phyloP scores from a whole-genome alignment of 1,140 invertebrate genomes.

The Armadillidium nasatum region DNA sequence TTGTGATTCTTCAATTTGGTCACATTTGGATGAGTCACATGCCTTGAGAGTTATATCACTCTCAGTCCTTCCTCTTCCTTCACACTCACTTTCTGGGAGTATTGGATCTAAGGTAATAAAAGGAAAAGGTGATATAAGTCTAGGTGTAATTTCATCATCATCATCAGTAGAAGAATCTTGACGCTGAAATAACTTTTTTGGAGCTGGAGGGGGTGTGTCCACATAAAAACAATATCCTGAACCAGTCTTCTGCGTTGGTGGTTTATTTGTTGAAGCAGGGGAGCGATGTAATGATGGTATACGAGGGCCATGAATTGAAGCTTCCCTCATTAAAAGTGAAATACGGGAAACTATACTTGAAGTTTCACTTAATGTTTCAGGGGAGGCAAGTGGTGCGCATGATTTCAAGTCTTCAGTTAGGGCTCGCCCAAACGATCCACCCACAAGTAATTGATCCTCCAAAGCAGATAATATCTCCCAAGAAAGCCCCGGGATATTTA shows the following conservation, averaged over 20 bases:
- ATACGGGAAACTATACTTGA: constrained; percentile 55
- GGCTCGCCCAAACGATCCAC: constrained; percentile 28
- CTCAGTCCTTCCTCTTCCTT: constrained; percentile 23
- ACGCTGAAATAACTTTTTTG: constrained; percentile 23
- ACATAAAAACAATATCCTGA: constrained; percentile 43
- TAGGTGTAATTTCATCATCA: constrained; percentile 29
- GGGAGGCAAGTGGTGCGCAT: constrained; percentile 73
- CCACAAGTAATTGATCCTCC: constrained; percentile 44
- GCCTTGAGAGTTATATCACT: not conserved
- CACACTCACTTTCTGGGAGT: constrained; percentile 22
- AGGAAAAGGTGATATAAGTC: constrained; percentile 30
- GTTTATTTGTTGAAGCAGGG: constrained; percentile 28
- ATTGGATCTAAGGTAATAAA: constrained; percentile 42
- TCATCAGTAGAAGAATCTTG: constrained; percentile 37
- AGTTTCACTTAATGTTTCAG: constrained; percentile 75
- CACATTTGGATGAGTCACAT: not conserved
- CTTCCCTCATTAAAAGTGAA: constrained; percentile 36
- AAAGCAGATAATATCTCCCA: constrained; percentile 48
- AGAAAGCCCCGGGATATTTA: constrained; percentile 43
- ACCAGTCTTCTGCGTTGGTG: constrained; percentile 29
- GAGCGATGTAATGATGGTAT: constrained; percentile 38
- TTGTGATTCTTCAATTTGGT: constrained; percentile 18
- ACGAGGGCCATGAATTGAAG: constrained; percentile 42
- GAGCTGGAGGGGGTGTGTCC: constrained; percentile 33
- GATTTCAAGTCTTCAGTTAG: constrained; percentile 28